Percentiles rank a stretch among this genome's conserved stretches.
Evolutionary conservation across 2,888 invertebrate species (phyloP).

Genomic region (Agelastica alni): DNA sequence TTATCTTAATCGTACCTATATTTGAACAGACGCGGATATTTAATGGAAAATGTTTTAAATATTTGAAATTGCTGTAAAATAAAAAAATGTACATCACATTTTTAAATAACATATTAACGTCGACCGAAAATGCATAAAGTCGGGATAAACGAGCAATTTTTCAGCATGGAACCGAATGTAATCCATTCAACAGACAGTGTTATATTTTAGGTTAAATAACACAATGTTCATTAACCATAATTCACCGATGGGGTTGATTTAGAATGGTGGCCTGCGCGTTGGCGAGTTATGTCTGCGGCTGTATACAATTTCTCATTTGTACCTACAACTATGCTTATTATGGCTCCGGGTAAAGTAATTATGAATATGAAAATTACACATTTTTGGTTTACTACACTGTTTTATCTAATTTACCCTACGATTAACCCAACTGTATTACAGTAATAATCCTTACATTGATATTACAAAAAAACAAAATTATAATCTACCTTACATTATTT

Average conservation of each 20-base stretch:
- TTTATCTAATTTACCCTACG: neutral
- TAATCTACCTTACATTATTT: no score
- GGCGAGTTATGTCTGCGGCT: slow-evolving; percentile 53
- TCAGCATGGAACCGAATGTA: slow-evolving; percentile 36
- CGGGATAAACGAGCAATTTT: slow-evolving; percentile 38
- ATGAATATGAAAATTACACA: slow-evolving; percentile 53
- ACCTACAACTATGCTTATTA: slow-evolving; percentile 56
- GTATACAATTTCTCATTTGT: slow-evolving; percentile 54
- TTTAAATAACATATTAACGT: neutral
- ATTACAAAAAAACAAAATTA: no score
- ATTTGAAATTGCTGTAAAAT: no score
- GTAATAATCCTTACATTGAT: no score
- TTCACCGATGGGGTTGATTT: slow-evolving; percentile 52
- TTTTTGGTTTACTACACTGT: slow-evolving; percentile 29
- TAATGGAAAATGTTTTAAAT: no score
- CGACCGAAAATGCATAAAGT: slow-evolving; percentile 6
- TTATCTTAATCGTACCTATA: no score
- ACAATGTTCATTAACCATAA: slow-evolving; percentile 56
- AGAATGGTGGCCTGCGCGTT: slow-evolving; percentile 49
- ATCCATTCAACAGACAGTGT: slow-evolving; percentile 47
- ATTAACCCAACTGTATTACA: no score
- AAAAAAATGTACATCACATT: no score
- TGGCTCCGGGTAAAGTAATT: slow-evolving; percentile 53
- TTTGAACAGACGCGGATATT: no score
- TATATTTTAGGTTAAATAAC: slow-evolving; percentile 55